Base-by-base conservation (phyloP, 2,888 invertebrate species). In the Trachelus stipa region DNA sequence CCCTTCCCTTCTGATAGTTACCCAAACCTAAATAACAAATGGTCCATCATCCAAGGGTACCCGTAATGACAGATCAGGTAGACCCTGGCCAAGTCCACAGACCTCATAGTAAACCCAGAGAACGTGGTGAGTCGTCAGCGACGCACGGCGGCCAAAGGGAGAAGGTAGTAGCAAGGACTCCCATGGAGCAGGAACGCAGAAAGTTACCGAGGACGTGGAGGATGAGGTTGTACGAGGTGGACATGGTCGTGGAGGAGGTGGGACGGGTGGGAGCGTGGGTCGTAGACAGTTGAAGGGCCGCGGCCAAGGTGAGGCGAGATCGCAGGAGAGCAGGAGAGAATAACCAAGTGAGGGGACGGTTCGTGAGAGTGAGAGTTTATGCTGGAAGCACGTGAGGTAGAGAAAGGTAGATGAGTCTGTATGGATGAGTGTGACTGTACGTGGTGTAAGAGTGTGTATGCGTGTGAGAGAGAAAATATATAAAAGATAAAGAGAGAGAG, bases 251-350 rank as follows among this genome's bases (percentile, higher is more conserved):
- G 31, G 33, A 71, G 71, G 33, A 71, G 71, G 71, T 30, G 71
- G 82, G 85, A 82, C 80, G 82, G 85, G 83, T 85, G 88, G 88
- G 86, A 86, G 88, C 88, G 89, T 88, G 89, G 88, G 89, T 87
- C 88, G 88, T 89, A 90, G 90, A 90, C 91, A 88, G 91, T 91
- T 91, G 91, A 91, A 91, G 91, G 91, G 91, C 91, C 91, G 90
- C 90, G 88, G 89, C 90, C 90, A 91, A 91, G 91, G 91, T 91
- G 90, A 91, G 88, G 87, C 85, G 86, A 87, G 86, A 86, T 78
- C 75, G 79, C 74, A 79, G 76, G 68, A 34, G 31, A 79, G 69
- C 23, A n/a, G 56, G 74, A 33, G 69, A 74, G 77, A 73, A 76
- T 68, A 74, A 37, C 71, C 23, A 35, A 69, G 31, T 15, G 77